Percentiles rank a stretch among this genome's conserved stretches.
phyloP scores from a whole-genome alignment of 2,113 vertebrate species.

The Plestiodon gilberti region DNA sequence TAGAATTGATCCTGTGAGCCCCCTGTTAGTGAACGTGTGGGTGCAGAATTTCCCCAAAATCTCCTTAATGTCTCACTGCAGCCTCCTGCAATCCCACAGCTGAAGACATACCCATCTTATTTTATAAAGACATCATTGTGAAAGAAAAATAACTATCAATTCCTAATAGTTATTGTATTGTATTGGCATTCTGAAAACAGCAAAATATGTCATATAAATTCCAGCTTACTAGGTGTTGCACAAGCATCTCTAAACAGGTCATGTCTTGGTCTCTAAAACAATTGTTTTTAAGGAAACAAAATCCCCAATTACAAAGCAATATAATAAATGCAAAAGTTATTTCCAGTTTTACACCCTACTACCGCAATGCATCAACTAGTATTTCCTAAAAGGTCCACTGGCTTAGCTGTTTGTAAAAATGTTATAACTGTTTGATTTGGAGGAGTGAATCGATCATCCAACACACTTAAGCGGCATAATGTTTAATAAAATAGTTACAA shows the following conservation, averaged over 20 bases:
- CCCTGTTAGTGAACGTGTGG: background rate
- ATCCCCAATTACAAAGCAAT: conserved; percentile 5
- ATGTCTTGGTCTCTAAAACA: background rate
- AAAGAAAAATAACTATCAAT: background rate
- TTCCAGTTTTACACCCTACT: background rate
- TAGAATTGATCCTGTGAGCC: background rate
- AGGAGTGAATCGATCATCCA: conserved; percentile 73
- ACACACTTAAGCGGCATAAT: conserved; percentile 75
- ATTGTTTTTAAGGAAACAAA: conserved; percentile 24
- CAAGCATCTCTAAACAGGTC: background rate
- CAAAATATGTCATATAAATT: background rate
- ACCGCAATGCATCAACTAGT: conserved; percentile 44
- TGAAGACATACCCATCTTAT: background rate
- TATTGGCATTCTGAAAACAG: background rate
- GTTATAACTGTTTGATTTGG: conserved; percentile 62
- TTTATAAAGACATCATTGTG: background rate
- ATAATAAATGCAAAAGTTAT: background rate
- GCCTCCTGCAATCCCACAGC: background rate
- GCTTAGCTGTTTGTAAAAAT: conserved; percentile 66
- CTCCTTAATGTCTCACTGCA: background rate
- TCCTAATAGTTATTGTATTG: background rate
- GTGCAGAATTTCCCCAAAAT: background rate
- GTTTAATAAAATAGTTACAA: conserved; percentile 72
- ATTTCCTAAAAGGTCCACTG: conserved; percentile 46
- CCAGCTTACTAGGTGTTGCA: too few relatives aligned